These are phyloP conservation scores for Semaprochilodus insignis DNA, from an alignment of 2,797 vertebrate species.

Conservation along the genomic window DNA sequence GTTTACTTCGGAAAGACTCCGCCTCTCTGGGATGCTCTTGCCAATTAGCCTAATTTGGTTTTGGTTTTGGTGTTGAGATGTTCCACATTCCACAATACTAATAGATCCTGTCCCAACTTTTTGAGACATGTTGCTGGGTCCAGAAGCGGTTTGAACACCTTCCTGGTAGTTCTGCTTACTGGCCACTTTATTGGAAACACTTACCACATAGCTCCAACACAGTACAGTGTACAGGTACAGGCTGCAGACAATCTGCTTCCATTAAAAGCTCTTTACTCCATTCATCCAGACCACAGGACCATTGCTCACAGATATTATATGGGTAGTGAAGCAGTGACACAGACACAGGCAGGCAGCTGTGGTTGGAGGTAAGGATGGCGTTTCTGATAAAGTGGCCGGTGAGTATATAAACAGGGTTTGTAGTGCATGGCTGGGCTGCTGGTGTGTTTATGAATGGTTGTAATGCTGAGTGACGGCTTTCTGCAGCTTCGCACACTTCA, in stretches of 20 bases:
- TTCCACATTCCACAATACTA: too few species aligned
- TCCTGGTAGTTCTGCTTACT: neutral
- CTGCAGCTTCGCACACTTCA: constrained; percentile 23
- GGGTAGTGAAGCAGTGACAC: neutral
- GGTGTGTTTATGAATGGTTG: constrained; percentile 35
- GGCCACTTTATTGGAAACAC: neutral
- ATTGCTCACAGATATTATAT: neutral
- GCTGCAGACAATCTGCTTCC: neutral
- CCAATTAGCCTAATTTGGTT: too few species aligned
- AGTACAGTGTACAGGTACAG: neutral
- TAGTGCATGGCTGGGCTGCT: constrained; percentile 13
- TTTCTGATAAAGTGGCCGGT: constrained; percentile 12
- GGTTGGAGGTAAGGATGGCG: neutral
- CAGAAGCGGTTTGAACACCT: constrained; percentile 22
- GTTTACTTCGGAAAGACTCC: too few species aligned
- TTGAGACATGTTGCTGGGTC: too few species aligned
- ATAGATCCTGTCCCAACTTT: too few species aligned
- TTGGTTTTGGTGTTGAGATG: too few species aligned
- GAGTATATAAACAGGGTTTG: constrained; percentile 37
- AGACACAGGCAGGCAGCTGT: neutral
- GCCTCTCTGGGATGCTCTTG: too few species aligned
- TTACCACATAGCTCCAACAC: neutral
- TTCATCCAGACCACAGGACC: neutral
- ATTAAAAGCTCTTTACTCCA: neutral
- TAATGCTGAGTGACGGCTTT: constrained; percentile 36